Conservation (phyloP, 2,888 invertebrate genomes). For the Ceraclea dissimilis region DNA sequence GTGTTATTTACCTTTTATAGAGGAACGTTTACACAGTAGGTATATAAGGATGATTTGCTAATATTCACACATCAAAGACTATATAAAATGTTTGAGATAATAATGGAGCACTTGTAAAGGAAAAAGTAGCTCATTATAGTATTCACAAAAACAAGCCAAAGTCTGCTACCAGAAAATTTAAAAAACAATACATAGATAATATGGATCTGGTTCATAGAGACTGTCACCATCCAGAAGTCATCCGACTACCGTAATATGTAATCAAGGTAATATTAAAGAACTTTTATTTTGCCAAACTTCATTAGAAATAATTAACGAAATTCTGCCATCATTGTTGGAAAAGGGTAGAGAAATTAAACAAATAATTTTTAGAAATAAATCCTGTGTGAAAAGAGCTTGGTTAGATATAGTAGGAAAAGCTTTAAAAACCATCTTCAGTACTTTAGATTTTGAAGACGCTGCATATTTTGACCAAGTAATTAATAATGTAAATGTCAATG, state of each 20-base stretch:
- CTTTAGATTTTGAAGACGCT: conserved; percentile 13
- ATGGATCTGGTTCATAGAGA: no score
- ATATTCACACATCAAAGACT: no score
- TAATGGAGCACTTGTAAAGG: no score
- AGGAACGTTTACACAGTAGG: no score
- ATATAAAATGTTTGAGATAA: no score
- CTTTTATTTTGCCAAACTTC: neutral
- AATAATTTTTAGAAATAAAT: neutral
- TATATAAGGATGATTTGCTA: no score
- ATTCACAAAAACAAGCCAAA: no score
- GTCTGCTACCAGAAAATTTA: no score
- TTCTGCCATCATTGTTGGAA: neutral
- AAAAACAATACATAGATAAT: no score
- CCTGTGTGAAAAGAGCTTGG: conserved; percentile 4
- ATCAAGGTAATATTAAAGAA: neutral
- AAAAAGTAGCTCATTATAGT: no score
- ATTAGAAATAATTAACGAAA: neutral
- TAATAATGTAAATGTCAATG: conserved; percentile 18
- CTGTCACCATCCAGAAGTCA: no score
- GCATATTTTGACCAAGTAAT: conserved; percentile 23
- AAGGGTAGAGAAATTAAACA: neutral
- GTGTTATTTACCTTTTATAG: no score
- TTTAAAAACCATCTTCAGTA: conserved; percentile 11
- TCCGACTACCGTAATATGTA: neutral
- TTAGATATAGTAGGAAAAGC: conserved; percentile 7